phyloP scores from a whole-genome alignment of 2,888 invertebrate genomes.

The Pterobdella sp. region DNA sequence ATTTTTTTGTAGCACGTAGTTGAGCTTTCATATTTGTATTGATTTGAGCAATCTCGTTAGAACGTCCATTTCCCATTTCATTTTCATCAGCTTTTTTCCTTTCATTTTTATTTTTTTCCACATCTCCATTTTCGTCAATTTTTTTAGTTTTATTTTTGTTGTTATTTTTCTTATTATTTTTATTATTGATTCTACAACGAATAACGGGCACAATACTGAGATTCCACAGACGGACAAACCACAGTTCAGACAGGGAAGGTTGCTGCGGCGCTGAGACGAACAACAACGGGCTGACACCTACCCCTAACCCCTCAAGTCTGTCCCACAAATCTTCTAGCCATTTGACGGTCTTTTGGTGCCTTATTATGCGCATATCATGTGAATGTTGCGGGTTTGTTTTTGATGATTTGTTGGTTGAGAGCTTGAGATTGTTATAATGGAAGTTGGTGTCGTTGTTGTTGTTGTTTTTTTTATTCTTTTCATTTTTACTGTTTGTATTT shows the following conservation, averaged over 20 bases:
- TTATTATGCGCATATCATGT: too few relatives aligned
- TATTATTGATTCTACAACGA: slow-evolving; percentile 78
- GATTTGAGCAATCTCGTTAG: not conserved
- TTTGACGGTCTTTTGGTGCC: not conserved
- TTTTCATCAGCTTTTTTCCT: not conserved
- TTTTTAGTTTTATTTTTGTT: too few relatives aligned
- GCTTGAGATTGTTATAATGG: too few relatives aligned
- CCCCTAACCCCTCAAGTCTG: not conserved
- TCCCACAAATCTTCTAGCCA: not conserved
- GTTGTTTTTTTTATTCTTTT: too few relatives aligned
- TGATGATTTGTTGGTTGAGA: too few relatives aligned
- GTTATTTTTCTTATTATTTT: too few relatives aligned
- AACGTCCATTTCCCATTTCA: not conserved
- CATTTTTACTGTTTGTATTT: too few relatives aligned
- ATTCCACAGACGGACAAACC: slow-evolving; percentile 98
- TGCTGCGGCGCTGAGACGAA: slow-evolving; percentile 65
- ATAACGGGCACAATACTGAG: slow-evolving; percentile 75
- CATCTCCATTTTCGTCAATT: not conserved
- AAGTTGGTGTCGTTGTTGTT: too few relatives aligned
- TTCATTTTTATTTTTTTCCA: not conserved
- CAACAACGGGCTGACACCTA: slow-evolving; percentile 59
- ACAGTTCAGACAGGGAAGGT: slow-evolving; percentile 68
- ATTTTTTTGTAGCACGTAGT: too few relatives aligned
- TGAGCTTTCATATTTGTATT: not conserved
- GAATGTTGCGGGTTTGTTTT: too few relatives aligned